Conservation (phyloP, 2,113 vertebrate genomes). For the Psittacula cyanocephala region DNA sequence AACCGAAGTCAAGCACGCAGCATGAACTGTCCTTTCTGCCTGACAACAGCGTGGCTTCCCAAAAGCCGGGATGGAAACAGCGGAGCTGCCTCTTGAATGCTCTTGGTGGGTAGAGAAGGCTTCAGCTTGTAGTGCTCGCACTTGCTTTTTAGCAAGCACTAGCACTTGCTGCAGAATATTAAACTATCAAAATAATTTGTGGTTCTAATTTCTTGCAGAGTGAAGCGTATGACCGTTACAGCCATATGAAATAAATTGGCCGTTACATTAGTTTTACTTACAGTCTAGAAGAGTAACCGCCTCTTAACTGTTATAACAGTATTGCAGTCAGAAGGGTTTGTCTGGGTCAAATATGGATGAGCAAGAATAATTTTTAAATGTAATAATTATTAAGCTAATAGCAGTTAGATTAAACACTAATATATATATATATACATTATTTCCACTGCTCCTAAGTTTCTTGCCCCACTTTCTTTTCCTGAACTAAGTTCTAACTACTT, state of each 20-base stretch:
- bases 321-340: constrained; percentile 29
- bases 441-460: not conserved
- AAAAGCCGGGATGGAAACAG: not conserved
- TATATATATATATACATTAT: not conserved
- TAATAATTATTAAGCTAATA: constrained; percentile 29
- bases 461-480: not conserved
- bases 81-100: not conserved
- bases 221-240: not conserved
- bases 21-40: not conserved
- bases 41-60: not conserved
- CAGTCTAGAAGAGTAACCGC: not conserved
- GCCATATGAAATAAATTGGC: not conserved
- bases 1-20: not conserved
- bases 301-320: not conserved
- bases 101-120: constrained; percentile 14
- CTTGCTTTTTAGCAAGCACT: not conserved
- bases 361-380: not conserved
- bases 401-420: not conserved
- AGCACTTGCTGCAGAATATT: not conserved
- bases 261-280: not conserved
- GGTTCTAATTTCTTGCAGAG: not conserved
- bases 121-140: not conserved
- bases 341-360: not conserved
- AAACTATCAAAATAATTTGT: not conserved
- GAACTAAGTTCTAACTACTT: not conserved